A percentile compares a stretch with the other conserved stretches of the same genome.
phyloP scores from a whole-genome alignment of 1,140 invertebrate species.

The Apis mellifera region Amel_HAv3.1 CM009940.2:3339501-3340000 shows the following conservation, averaged over 20 bases:
- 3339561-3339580: not conserved
- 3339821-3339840: not conserved
- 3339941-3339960: too few species aligned
- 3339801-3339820: not conserved
- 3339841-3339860: not conserved
- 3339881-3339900: too few species aligned
- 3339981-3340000: too few species aligned
- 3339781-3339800: not conserved
- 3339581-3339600: constrained; percentile 7
- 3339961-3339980: too few species aligned
- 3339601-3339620: constrained; percentile 24
- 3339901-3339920: too few species aligned
- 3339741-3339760: not conserved
- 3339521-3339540: not conserved
- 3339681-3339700: constrained; percentile 8
- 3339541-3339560: not conserved
- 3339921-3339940: too few species aligned
- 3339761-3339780: not conserved
- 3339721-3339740: not conserved
- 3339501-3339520: too few species aligned
- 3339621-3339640: not conserved
- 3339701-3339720: constrained; percentile 9
- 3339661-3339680: not conserved
- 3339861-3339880: not conserved
- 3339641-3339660: not conserved